Evolutionary conservation across 2,113 vertebrate genomes (phyloP).

Genomic region (Agapornis roseicollis): DNA sequence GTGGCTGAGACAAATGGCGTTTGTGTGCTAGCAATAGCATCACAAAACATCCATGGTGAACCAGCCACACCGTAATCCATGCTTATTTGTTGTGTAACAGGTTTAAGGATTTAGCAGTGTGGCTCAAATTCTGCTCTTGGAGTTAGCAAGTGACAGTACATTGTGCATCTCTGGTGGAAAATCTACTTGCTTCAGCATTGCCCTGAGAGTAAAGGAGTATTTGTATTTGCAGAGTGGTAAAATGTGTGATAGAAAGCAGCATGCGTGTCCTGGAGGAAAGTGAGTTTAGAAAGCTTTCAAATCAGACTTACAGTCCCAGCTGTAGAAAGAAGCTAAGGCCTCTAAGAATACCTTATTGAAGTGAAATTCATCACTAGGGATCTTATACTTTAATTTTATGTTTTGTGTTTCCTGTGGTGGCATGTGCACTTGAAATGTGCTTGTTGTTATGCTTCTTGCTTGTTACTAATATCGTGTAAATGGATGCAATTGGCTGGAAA

Average conservation of each 20-base stretch:
- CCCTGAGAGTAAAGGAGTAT: neutral
- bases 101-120: conserved; percentile 54
- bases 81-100: conserved; percentile 80
- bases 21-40: conserved; percentile 9
- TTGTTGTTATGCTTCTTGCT: neutral
- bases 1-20: neutral
- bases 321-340: neutral
- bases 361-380: neutral
- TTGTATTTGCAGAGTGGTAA: neutral
- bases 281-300: neutral
- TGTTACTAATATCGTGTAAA: neutral
- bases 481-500: neutral
- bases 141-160: neutral
- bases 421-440: neutral
- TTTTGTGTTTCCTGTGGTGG: neutral
- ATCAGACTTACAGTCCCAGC: neutral
- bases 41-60: conserved; percentile 22
- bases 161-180: neutral
- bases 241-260: neutral
- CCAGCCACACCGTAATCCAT: conserved; percentile 69
- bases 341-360: neutral
- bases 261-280: neutral
- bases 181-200: neutral
- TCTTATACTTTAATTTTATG: neutral
- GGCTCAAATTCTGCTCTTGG: neutral